Percentiles rank a stretch among this genome's conserved stretches.
Conservation (phyloP, 2,888 invertebrate species). For the Callimorpha dominula region DNA sequence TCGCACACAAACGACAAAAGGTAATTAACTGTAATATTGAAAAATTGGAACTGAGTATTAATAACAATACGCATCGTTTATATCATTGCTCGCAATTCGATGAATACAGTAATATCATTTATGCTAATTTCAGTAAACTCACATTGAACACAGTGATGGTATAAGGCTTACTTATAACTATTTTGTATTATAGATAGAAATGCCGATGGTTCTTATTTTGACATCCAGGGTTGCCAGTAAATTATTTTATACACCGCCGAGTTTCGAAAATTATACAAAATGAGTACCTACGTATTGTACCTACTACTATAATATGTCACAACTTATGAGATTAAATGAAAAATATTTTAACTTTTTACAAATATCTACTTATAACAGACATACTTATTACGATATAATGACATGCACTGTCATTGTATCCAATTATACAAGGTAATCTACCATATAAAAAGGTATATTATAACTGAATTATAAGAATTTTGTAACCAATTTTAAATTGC, state of each 20-base stretch:
- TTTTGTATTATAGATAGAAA: conserved; percentile 34
- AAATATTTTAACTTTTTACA: too few relatives aligned
- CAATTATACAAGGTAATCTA: too few relatives aligned
- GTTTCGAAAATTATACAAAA: background rate
- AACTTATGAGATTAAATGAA: too few relatives aligned
- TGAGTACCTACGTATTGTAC: background rate
- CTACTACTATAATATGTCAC: too few relatives aligned
- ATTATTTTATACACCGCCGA: background rate
- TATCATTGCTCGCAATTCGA: conserved; percentile 35
- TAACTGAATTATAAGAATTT: too few relatives aligned
- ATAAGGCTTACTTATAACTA: conserved; percentile 46
- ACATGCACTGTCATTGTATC: too few relatives aligned
- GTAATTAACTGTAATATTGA: conserved; percentile 36
- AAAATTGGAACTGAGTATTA: conserved; percentile 38
- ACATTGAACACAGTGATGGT: conserved; percentile 51
- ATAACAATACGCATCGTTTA: conserved; percentile 8
- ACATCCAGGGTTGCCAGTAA: conserved; percentile 3
- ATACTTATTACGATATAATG: too few relatives aligned
- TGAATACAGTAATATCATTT: conserved; percentile 26
- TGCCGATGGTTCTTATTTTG: conserved; percentile 27
- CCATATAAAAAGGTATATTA: too few relatives aligned
- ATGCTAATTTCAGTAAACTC: conserved; percentile 34
- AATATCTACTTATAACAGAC: too few relatives aligned
- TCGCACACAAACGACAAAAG: conserved; percentile 41
- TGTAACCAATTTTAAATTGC: too few relatives aligned